A percentile compares a stretch with the other conserved stretches of the same genome.
phyloP scores from a whole-genome alignment of 2,888 invertebrate species.

The Prenolepis imparis region DNA sequence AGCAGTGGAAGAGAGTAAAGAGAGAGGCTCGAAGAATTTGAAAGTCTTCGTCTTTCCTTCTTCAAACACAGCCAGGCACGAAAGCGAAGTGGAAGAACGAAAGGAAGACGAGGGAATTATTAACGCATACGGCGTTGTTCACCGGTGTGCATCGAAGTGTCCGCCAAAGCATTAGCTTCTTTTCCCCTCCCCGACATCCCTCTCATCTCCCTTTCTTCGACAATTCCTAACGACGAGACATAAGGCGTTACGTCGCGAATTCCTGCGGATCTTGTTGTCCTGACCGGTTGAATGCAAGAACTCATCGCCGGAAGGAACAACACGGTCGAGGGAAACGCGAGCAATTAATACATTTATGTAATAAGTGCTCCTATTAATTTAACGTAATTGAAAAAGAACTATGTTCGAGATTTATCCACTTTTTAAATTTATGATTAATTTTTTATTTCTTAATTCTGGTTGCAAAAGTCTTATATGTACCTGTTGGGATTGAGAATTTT shows the following conservation, averaged over 20 bases:
- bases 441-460: not conserved
- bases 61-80: constrained; percentile 66
- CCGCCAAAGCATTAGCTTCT: constrained; percentile 58
- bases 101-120: constrained; percentile 75
- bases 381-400: not conserved
- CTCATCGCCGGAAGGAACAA: constrained; percentile 60
- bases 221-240: constrained; percentile 30
- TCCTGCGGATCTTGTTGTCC: constrained; percentile 51
- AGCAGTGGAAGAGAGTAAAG: not conserved
- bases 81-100: constrained; percentile 71
- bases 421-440: not conserved
- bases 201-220: constrained; percentile 33
- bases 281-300: constrained; percentile 29
- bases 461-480: not conserved
- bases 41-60: constrained; percentile 43
- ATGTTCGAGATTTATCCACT: not conserved
- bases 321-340: constrained; percentile 64
- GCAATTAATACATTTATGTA: constrained; percentile 50
- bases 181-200: constrained; percentile 42
- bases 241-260: constrained; percentile 57
- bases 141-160: constrained; percentile 79
- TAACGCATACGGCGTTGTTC: constrained; percentile 71
- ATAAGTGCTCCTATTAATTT: not conserved
- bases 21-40: not conserved
- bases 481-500: not conserved